phyloP scores from a whole-genome alignment of 2,888 invertebrate species.

The Schizotus pectinicornis region DNA sequence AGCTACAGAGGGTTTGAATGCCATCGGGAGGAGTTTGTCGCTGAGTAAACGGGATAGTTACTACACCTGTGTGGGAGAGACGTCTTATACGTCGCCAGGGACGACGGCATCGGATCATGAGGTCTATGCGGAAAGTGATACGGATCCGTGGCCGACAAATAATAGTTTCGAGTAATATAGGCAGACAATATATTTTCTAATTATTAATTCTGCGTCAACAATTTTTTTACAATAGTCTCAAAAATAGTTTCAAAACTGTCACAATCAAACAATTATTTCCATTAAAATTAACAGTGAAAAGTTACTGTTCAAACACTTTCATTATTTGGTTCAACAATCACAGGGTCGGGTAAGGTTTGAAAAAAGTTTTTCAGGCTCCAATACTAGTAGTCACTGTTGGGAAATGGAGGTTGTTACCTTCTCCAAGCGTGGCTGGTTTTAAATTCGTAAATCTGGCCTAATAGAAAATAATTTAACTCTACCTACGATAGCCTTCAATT shows the following conservation, averaged over 20 bases:
- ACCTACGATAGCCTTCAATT: too few relatives aligned
- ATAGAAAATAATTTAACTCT: too few relatives aligned
- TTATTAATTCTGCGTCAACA: slow-evolving; percentile 15
- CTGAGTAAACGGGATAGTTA: slow-evolving; percentile 62
- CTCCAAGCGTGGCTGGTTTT: too few relatives aligned
- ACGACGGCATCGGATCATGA: slow-evolving; percentile 56
- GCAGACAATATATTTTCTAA: slow-evolving; percentile 22
- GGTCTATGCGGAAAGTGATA: slow-evolving; percentile 53
- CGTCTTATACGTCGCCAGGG: slow-evolving; percentile 60
- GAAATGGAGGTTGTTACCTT: too few relatives aligned
- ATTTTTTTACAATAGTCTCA: slow-evolving; percentile 24
- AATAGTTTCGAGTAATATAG: slow-evolving; percentile 16
- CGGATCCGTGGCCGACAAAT: slow-evolving; percentile 53
- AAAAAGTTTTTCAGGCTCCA: slow-evolving; percentile 9
- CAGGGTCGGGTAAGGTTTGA: slow-evolving; percentile 15
- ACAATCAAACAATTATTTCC: slow-evolving; percentile 7
- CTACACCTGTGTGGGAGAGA: slow-evolving; percentile 62
- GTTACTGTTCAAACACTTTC: background rate
- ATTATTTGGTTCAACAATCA: slow-evolving; percentile 27
- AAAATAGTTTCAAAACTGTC: slow-evolving; percentile 15
- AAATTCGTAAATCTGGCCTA: too few relatives aligned
- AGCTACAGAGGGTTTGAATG: slow-evolving; percentile 69
- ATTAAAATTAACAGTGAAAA: slow-evolving; percentile 6
- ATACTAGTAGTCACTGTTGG: too few relatives aligned
- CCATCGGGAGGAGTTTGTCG: slow-evolving; percentile 60